Conservation (phyloP, 1,140 invertebrate genomes). For the Bactericera cockerelli region DNA sequence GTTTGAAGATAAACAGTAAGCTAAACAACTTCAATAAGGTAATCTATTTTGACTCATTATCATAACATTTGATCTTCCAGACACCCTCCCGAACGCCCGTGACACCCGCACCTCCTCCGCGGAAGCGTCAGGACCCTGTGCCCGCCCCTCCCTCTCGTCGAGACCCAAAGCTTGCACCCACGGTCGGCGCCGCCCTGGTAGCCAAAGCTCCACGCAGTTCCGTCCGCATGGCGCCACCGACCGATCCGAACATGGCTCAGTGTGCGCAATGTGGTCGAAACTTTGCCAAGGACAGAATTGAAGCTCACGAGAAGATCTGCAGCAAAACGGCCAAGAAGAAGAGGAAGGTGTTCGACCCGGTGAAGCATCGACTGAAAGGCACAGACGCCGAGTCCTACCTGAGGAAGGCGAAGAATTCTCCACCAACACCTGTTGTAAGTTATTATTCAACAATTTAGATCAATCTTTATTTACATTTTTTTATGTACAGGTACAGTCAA, state of each 20-base stretch:
- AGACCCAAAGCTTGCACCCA: neutral
- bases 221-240: neutral
- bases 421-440: conserved; percentile 26
- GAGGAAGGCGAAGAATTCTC: conserved; percentile 27
- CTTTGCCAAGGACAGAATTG: conserved; percentile 63
- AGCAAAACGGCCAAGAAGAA: conserved; percentile 54
- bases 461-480: too few species aligned
- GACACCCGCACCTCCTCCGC: neutral
- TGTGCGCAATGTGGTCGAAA: conserved; percentile 48
- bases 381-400: conserved; percentile 72
- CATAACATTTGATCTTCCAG: too few species aligned
- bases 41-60: too few species aligned
- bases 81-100: neutral
- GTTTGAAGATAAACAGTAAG: too few species aligned
- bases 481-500: too few species aligned
- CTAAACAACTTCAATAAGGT: too few species aligned
- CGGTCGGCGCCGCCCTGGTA: neutral
- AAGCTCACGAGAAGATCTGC: conserved; percentile 69
- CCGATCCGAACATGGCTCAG: conserved; percentile 13
- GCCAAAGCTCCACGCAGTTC: neutral
- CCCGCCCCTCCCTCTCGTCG: neutral
- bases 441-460: too few species aligned
- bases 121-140: neutral
- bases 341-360: conserved; percentile 71
- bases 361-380: conserved; percentile 65